Percentiles rank a stretch among this genome's conserved stretches.
phyloP scores from a whole-genome alignment of 2,888 invertebrate genomes.

The Petrolisthes manimaculis region DNA sequence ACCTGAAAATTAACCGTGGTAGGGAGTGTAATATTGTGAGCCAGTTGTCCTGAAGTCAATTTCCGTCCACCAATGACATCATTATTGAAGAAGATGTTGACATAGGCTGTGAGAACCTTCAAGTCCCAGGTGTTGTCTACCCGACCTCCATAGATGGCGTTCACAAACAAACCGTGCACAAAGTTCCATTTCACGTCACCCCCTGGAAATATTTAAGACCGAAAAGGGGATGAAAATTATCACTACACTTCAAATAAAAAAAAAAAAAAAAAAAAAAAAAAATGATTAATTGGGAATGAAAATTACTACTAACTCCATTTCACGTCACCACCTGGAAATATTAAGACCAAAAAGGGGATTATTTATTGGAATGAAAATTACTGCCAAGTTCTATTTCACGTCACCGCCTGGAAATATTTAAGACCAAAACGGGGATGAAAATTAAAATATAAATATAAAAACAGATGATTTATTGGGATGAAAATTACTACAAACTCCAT shows the following conservation, averaged over 20 bases:
- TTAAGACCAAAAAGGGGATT: neutral
- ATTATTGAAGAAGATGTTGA: constrained; percentile 75
- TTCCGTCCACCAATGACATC: constrained; percentile 73
- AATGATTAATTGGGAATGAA: neutral
- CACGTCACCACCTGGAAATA: neutral
- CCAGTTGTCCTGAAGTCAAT: constrained; percentile 76
- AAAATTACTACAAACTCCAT: neutral
- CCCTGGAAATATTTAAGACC: constrained; percentile 28
- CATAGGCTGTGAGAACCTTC: constrained; percentile 78
- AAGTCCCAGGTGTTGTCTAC: constrained; percentile 84
- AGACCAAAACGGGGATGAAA: neutral
- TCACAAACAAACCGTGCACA: constrained; percentile 81
- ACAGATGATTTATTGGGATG: neutral
- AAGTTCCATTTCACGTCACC: constrained; percentile 76
- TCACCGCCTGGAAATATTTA: constrained; percentile 43
- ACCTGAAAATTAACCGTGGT: constrained; percentile 70
- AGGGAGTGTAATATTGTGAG: constrained; percentile 73
- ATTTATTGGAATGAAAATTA: no score
- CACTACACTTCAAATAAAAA: no score
- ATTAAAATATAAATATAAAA: no score
- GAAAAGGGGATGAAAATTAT: neutral
- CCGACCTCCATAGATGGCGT: constrained; percentile 87
- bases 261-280: no score
- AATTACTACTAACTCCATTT: neutral
- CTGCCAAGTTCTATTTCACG: constrained; percentile 78